Percentiles rank a stretch among this genome's conserved stretches.
phyloP scores from a whole-genome alignment of 2,797 vertebrate genomes.

The Enteromius fasciolatus region DNA sequence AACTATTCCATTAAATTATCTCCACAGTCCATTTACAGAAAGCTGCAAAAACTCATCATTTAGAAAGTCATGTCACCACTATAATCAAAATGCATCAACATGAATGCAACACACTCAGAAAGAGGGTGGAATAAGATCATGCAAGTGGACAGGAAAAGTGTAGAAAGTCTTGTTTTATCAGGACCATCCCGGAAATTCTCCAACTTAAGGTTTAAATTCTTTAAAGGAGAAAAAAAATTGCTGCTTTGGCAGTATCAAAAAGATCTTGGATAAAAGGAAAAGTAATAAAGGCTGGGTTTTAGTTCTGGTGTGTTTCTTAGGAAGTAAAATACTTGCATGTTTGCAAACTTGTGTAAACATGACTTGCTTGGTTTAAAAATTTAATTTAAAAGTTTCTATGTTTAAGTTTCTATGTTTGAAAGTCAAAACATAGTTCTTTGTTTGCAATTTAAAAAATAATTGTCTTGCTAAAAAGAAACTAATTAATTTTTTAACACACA shows the following conservation, averaged over 20 bases:
- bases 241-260: not conserved
- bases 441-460: not conserved
- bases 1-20: not conserved
- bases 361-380: not conserved
- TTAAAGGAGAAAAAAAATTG: not conserved
- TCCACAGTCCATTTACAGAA: slow-evolving; percentile 1
- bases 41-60: not conserved
- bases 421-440: not conserved
- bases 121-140: too few species aligned
- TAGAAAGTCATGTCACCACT: not conserved
- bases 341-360: not conserved
- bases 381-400: not conserved
- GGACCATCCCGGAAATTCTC: not conserved
- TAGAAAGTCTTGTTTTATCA: not conserved
- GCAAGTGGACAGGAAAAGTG: not conserved
- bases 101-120: not conserved
- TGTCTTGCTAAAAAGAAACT: not conserved
- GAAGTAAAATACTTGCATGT: not conserved
- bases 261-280: slow-evolving; percentile 31
- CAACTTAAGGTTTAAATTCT: slow-evolving; percentile 8
- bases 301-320: not conserved
- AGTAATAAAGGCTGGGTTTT: slow-evolving; percentile 17
- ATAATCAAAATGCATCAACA: not conserved
- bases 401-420: not conserved
- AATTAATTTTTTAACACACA: slow-evolving; percentile 12